A percentile compares a stretch with the other conserved stretches of the same genome.
Conservation (phyloP, 1,140 invertebrate genomes). For the Plectrocnemia conspersa region DNA sequence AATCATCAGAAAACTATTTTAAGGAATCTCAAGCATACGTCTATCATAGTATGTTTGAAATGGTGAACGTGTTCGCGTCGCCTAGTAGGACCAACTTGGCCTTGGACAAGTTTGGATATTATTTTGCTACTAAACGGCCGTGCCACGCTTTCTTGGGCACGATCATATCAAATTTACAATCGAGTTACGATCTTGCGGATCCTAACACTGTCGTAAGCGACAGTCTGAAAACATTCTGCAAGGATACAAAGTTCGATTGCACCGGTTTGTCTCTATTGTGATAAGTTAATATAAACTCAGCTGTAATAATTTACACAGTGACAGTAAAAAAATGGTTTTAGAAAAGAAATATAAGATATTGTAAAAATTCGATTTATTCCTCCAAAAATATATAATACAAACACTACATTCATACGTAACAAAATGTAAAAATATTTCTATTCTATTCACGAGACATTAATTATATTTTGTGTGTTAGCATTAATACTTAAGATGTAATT, state of each 20-base stretch:
- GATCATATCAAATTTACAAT: constrained; percentile 30
- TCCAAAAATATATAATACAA: too few species aligned
- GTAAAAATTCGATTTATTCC: too few species aligned
- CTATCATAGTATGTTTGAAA: constrained; percentile 19
- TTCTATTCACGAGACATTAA: too few species aligned
- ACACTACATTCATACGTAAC: too few species aligned
- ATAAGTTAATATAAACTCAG: too few species aligned
- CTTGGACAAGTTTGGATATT: constrained; percentile 39
- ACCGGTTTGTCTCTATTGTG: constrained; percentile 15
- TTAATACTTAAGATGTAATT: too few species aligned
- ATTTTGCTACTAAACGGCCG: constrained; percentile 41
- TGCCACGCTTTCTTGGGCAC: constrained; percentile 45
- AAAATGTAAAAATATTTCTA: too few species aligned
- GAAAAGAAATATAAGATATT: too few species aligned
- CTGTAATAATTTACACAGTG: too few species aligned
- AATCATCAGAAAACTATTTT: constrained; percentile 3
- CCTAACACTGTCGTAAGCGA: constrained; percentile 15
- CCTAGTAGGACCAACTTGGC: constrained; percentile 37
- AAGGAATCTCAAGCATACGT: constrained; percentile 6
- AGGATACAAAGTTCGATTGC: constrained; percentile 17
- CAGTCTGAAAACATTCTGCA: constrained; percentile 23
- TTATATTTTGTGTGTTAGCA: too few species aligned
- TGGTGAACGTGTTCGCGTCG: constrained; percentile 26
- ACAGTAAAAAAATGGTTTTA: too few species aligned
- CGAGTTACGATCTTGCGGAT: constrained; percentile 5